phyloP scores from a whole-genome alignment of 2,888 invertebrate genomes.

The Lithosia quadra region DNA sequence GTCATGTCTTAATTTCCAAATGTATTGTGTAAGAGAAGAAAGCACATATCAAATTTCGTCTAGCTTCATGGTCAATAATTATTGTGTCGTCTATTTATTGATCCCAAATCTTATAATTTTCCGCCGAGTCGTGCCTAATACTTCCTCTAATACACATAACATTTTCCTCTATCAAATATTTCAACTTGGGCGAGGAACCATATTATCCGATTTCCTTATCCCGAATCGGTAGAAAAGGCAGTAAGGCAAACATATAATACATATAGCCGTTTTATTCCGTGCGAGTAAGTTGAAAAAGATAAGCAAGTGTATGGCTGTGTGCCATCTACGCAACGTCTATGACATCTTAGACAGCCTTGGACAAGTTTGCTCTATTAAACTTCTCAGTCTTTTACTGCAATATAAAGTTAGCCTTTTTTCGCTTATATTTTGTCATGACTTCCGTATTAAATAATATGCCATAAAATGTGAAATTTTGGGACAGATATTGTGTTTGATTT shows the following conservation, averaged over 20 bases:
- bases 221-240: conserved; percentile 26
- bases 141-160: conserved; percentile 15
- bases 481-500: neutral
- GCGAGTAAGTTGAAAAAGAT: conserved; percentile 35
- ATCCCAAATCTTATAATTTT: conserved; percentile 1
- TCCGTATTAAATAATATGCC: conserved; percentile 11
- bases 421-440: conserved; percentile 30
- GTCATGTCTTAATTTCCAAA: neutral
- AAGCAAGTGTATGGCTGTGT: conserved; percentile 44
- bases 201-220: conserved; percentile 32
- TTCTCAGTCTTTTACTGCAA: conserved; percentile 28
- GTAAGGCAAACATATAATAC: conserved; percentile 30
- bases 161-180: conserved; percentile 29
- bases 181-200: conserved; percentile 27
- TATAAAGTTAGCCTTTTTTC: conserved; percentile 32
- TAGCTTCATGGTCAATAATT: neutral
- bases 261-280: conserved; percentile 36
- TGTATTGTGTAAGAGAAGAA: neutral
- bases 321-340: conserved; percentile 46
- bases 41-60: neutral
- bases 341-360: conserved; percentile 39
- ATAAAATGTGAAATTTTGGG: neutral
- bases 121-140: conserved; percentile 14
- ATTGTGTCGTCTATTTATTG: conserved; percentile 1
- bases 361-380: conserved; percentile 48